Evolutionary conservation across 2,797 vertebrate genomes (phyloP).

Genomic region (Rachycentron canadum): DNA sequence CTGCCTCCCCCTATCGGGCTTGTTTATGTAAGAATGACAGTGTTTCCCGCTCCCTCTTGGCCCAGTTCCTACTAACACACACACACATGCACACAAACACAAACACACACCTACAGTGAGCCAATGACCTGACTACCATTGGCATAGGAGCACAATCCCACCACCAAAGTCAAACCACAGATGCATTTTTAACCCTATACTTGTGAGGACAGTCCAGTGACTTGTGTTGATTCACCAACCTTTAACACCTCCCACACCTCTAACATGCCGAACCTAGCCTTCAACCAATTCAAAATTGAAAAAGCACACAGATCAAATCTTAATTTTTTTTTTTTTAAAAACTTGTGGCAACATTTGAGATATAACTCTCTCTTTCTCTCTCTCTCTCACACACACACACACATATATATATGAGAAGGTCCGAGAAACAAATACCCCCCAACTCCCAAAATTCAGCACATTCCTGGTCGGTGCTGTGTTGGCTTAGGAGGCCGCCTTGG

Average conservation of each 20-base stretch:
- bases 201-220: constrained; percentile 31
- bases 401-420: background rate
- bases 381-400: background rate
- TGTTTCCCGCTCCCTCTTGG: constrained; percentile 81
- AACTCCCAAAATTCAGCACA: constrained; percentile 52
- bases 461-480: constrained; percentile 41
- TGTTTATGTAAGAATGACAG: constrained; percentile 80
- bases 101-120: constrained; percentile 71
- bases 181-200: constrained; percentile 22
- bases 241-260: background rate
- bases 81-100: constrained; percentile 53
- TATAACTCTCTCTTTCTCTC: constrained; percentile 9
- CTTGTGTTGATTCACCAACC: background rate
- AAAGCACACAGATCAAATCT: background rate
- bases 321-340: background rate
- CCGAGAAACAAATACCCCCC: constrained; percentile 36
- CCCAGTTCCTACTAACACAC: constrained; percentile 61
- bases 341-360: constrained; percentile 7
- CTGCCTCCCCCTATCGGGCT: constrained; percentile 62
- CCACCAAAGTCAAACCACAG: constrained; percentile 46
- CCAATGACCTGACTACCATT: constrained; percentile 78
- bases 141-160: constrained; percentile 54
- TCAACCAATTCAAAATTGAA: background rate
- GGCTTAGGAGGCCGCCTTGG: constrained; percentile 18
- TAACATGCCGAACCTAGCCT: background rate